Base-by-base conservation (phyloP, 30 jellyfish, hydroid and myxozoan species). In the Sanderia malayensis region DNA sequence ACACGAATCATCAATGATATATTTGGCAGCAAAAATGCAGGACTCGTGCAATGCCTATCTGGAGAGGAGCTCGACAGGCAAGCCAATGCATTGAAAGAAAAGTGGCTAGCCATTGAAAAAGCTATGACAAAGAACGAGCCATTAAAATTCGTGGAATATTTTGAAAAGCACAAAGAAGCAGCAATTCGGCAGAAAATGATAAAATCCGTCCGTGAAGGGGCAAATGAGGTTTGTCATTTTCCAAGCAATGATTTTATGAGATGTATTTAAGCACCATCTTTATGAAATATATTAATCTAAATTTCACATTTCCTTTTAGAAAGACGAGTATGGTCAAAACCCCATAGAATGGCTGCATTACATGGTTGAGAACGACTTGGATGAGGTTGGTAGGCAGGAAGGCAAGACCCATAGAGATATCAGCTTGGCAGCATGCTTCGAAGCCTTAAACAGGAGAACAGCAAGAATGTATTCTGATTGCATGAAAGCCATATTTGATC, bases 131-230 rank as follows among this genome's bases (percentile, higher is more conserved):
- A 64, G 0, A 64, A 64, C 21, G 30, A 64, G 7, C 76, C 76
- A 9, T 19, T 4, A n/a, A 64, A 64, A 25, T 64, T 64, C 31
- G 76, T 64, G 61, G 76, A 31, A 0, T 64, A 64, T 21, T 64
- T 64, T 30, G 60, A 26, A 11, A 37, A 64, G 67, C 32, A 64
- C 13, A 64, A 64, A 64, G 76, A 31, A 31, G 25, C 2, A 0
- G 4, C 1, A 2, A 64, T 64, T 0, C 27, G 60, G 17, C 2
- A 15, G 15, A 64, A 64, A 28, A 64, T 64, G 76, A 1, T 24
- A n/a, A 64, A 64, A 28, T 10, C 60, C 1, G 70, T 58, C 0
- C 30, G 70, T 0, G 26, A 4, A 2, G 70, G 41, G 0, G 70
- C 70, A 58, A 58, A 58, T 10, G 70, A 58, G 70, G 70, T 2